Conservation (phyloP, 2,797 vertebrate genomes). For the Buphagus erythrorhynchus region DNA sequence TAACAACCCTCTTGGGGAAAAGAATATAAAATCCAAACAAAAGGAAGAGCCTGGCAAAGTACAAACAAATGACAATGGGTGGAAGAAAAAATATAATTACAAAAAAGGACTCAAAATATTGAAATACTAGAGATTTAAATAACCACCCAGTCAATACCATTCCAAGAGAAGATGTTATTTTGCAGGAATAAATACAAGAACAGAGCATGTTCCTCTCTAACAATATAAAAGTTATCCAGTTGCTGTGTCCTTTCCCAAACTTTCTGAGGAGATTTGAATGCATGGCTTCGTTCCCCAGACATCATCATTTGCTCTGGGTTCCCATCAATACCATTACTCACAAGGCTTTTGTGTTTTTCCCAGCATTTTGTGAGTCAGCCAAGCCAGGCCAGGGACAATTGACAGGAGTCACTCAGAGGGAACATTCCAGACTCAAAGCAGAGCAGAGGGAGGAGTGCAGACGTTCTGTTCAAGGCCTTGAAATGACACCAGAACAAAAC, state of each 20-base stretch:
- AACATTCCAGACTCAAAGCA: not conserved
- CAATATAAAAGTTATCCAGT: not conserved
- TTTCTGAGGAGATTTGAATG: not conserved
- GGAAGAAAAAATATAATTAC: not conserved
- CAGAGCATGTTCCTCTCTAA: not conserved
- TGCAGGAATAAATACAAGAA: not conserved
- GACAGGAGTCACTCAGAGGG: not conserved
- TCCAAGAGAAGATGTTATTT: not conserved
- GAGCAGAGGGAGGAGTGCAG: not conserved
- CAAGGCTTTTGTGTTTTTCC: not conserved
- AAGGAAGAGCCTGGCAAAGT: not conserved
- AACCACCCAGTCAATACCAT: not conserved
- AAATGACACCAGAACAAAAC: not conserved
- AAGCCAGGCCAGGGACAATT: not conserved
- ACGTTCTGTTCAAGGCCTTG: not conserved
- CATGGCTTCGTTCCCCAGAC: not conserved
- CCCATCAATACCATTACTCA: conserved; percentile 32
- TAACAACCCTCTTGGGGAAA: not conserved
- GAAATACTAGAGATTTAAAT: not conserved
- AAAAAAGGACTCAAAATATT: not conserved
- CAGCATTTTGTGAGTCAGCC: conserved; percentile 20
- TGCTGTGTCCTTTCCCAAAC: not conserved
- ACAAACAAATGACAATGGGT: not conserved
- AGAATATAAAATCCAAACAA: not conserved
- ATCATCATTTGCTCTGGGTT: not conserved